Evolutionary conservation across 2,888 invertebrate species (phyloP).

Genomic region (Cremastinae sp.): DNA sequence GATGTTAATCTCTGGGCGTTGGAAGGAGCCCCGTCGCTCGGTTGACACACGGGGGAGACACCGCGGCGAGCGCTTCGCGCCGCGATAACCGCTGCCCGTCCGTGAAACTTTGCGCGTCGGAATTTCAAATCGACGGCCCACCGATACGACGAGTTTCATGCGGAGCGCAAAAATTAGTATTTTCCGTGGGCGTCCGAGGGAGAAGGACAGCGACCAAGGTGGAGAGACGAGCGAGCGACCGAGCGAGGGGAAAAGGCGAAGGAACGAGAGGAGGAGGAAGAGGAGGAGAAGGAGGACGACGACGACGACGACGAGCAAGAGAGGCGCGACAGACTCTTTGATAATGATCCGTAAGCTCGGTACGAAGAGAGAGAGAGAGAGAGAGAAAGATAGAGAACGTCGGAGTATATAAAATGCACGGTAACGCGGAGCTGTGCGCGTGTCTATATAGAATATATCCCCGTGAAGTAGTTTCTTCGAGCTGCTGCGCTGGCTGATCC

Average conservation of each 20-base stretch:
- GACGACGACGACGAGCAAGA: constrained; percentile 8
- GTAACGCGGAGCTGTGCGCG: constrained; percentile 10
- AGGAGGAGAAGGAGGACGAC: constrained; percentile 4
- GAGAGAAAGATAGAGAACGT: constrained; percentile 28
- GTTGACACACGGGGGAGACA: not conserved
- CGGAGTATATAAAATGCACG: constrained; percentile 17
- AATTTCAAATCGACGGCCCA: not conserved
- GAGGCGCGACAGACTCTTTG: constrained; percentile 34
- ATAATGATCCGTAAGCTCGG: constrained; percentile 56
- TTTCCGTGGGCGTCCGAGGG: constrained; percentile 51
- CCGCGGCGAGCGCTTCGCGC: not conserved
- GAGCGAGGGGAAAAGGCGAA: not conserved
- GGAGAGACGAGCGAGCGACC: too few species aligned
- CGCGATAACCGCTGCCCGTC: not conserved
- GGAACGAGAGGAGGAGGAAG: constrained; percentile 8
- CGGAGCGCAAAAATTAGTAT: constrained; percentile 22
- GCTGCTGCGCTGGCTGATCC: constrained; percentile 66
- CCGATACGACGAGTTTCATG: not conserved
- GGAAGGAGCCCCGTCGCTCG: not conserved
- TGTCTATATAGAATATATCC: constrained; percentile 31
- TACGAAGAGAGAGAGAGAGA: constrained; percentile 34
- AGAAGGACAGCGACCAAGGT: constrained; percentile 9
- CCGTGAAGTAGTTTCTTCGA: constrained; percentile 77
- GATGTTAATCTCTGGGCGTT: constrained; percentile 2
- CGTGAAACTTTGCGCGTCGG: not conserved